These are phyloP conservation scores for Orchesella flavescens DNA, from an alignment of 2,888 invertebrate genomes.

Conservation along the genomic window DNA sequence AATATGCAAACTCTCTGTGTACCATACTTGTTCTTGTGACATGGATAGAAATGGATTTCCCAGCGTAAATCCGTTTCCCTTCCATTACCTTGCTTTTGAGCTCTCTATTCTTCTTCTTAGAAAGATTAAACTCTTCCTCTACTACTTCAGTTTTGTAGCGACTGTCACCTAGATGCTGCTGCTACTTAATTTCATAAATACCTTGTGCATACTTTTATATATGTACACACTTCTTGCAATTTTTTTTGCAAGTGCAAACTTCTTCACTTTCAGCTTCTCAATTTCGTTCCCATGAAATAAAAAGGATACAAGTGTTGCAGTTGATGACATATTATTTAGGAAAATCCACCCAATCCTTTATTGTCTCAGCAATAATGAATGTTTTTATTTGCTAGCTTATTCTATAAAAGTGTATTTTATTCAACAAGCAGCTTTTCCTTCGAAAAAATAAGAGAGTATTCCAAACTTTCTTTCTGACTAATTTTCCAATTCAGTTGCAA, in stretches of 20 bases:
- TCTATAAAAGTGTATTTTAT: too few species aligned
- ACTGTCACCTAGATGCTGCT: slow-evolving; percentile 12
- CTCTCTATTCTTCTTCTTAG: not conserved
- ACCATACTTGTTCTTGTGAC: not conserved
- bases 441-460: too few species aligned
- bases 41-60: slow-evolving; percentile 1
- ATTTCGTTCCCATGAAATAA: not conserved
- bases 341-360: slow-evolving; percentile 53
- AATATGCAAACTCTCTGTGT: slow-evolving; percentile 30
- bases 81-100: not conserved
- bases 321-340: not conserved
- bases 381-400: not conserved
- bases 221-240: not conserved
- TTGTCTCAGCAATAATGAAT: not conserved
- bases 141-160: not conserved
- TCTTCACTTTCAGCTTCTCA: not conserved
- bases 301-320: too few species aligned
- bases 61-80: not conserved
- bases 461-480: too few species aligned
- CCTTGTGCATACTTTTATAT: too few species aligned
- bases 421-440: too few species aligned
- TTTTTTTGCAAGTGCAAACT: not conserved
- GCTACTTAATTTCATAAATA: not conserved
- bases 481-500: too few species aligned
- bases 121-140: slow-evolving; percentile 14